Evolutionary conservation across 2,113 vertebrate genomes (phyloP).

Genomic region (Helogale parvula): DNA sequence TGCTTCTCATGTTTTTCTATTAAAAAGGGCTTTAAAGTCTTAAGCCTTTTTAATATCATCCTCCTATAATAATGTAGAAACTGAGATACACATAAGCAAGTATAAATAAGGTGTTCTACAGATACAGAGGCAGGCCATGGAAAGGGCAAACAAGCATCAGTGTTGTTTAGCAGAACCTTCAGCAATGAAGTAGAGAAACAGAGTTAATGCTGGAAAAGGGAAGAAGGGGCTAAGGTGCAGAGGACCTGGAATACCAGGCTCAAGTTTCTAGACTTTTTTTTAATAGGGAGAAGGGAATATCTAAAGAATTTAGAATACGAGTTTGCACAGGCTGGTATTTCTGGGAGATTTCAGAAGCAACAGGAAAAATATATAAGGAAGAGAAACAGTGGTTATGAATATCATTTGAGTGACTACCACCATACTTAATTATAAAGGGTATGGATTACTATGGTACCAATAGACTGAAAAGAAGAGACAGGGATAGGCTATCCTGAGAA

Average conservation of each 20-base stretch:
- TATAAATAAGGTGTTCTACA: neutral
- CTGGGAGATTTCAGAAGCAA: neutral
- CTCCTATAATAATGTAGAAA: neutral
- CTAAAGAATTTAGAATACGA: neutral
- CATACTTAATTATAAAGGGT: neutral
- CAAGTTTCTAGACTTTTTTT: neutral
- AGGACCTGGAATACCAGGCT: neutral
- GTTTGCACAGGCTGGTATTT: neutral
- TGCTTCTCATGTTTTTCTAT: neutral
- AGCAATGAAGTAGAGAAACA: neutral
- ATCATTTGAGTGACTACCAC: neutral
- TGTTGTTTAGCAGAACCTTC: neutral
- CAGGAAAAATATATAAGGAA: too few relatives aligned
- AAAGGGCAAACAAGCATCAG: neutral
- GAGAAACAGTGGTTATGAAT: neutral
- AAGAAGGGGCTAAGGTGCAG: neutral
- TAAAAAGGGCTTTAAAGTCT: neutral
- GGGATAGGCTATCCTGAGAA: accelerated
- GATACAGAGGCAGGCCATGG: neutral
- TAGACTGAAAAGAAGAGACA: neutral
- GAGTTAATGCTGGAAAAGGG: neutral
- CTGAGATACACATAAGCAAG: neutral
- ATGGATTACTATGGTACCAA: neutral
- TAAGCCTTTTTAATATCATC: neutral
- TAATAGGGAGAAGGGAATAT: neutral